phyloP scores from a whole-genome alignment of 2,888 invertebrate genomes.

The Hemaris fuciformis region DNA sequence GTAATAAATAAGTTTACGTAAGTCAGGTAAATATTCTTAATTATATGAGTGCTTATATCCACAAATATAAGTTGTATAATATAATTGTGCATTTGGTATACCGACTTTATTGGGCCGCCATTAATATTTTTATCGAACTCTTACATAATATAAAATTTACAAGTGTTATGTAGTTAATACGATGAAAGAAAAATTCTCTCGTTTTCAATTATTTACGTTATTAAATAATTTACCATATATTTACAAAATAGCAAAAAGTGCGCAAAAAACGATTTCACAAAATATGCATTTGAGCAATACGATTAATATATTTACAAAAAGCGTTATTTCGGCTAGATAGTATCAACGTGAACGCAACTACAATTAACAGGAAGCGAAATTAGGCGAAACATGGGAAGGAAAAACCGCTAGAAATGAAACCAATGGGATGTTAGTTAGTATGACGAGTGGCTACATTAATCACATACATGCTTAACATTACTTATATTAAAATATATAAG shows the following conservation, averaged over 20 bases:
- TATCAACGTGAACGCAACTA: slow-evolving; percentile 8
- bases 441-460: background rate
- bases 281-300: slow-evolving; percentile 81
- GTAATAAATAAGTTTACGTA: slow-evolving; percentile 29
- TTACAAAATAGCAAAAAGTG: slow-evolving; percentile 79
- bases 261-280: slow-evolving; percentile 80
- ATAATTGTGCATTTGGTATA: slow-evolving; percentile 78
- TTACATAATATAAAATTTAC: slow-evolving; percentile 49
- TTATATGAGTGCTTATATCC: slow-evolving; percentile 54
- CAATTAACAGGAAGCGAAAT: slow-evolving; percentile 6
- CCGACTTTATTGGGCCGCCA: slow-evolving; percentile 74
- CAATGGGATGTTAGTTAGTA: background rate
- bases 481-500: slow-evolving; percentile 6
- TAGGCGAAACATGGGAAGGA: background rate
- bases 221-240: slow-evolving; percentile 58
- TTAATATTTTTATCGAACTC: slow-evolving; percentile 61
- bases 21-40: slow-evolving; percentile 49
- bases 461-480: slow-evolving; percentile 15
- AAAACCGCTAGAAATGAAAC: background rate
- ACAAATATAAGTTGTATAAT: slow-evolving; percentile 60
- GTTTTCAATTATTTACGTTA: slow-evolving; percentile 53
- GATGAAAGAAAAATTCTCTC: slow-evolving; percentile 58
- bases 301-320: slow-evolving; percentile 77
- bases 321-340: slow-evolving; percentile 45
- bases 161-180: slow-evolving; percentile 28